phyloP scores from a whole-genome alignment of 2,113 vertebrate species.

The Turnix velox region DNA sequence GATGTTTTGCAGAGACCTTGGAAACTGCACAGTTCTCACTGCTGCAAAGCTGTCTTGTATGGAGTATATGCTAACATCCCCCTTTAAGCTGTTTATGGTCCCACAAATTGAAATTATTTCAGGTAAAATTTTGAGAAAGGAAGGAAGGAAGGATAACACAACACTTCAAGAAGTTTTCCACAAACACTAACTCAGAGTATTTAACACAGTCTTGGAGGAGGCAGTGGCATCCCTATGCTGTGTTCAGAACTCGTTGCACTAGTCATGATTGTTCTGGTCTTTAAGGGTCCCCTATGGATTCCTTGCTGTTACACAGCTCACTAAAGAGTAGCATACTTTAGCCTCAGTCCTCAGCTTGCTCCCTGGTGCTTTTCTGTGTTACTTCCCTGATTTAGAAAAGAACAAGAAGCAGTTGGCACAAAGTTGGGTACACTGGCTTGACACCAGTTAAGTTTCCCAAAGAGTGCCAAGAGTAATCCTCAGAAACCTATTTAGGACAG shows the following conservation, averaged over 20 bases:
- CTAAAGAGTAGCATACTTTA: not conserved
- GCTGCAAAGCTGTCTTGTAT: not conserved
- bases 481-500: slow-evolving; percentile 4
- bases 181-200: not conserved
- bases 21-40: slow-evolving; percentile 3
- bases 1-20: slow-evolving; percentile 21
- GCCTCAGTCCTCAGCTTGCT: not conserved
- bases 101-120: not conserved
- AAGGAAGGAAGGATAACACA: not conserved
- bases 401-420: slow-evolving; percentile 22
- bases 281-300: not conserved
- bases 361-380: not conserved
- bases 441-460: slow-evolving; percentile 11
- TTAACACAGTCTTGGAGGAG: not conserved
- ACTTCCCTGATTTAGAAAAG: not conserved
- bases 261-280: not conserved
- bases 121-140: not conserved
- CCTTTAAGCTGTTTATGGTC: not conserved
- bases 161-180: not conserved
- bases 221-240: not conserved
- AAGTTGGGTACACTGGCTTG: not conserved
- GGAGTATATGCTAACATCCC: not conserved
- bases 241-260: not conserved
- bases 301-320: not conserved
- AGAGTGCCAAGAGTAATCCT: slow-evolving; percentile 5